Evolutionary conservation across 2,888 invertebrate genomes (phyloP), one percentile per base, ranked within the genome.

Genomic region (Tubulanus polymorphus): DNA sequence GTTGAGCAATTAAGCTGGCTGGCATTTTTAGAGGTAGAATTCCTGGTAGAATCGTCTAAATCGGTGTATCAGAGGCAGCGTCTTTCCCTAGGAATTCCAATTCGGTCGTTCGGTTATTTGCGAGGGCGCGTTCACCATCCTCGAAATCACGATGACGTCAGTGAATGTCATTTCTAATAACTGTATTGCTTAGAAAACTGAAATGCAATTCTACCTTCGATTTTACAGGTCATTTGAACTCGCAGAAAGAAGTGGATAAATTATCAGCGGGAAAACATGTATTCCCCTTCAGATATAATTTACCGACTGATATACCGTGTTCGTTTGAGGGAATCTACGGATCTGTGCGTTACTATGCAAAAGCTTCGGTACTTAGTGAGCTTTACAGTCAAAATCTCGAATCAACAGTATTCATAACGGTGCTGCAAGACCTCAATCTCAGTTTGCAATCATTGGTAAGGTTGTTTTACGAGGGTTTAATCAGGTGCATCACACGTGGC

Each of bases 221-320:
- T 41, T 23, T 15, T 41, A 8, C 41, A 41, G 41, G 41, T 18
- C 41, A 23, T 41, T 18, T 15, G 6, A 41, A 41, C 41, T 20
- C 18, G 20, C 41, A 41, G 18, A 23, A 41, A 5, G 41, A 41
- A 41, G 41, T 18, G 6, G 74, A 74, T 51, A 67, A 71, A 2
- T 54, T 74, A 46, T 69, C 71, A 54, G 63, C 68, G 52, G 74
- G 74, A 12, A 65, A 71, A 41, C 74, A 74, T 57, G 63, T 72
- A 50, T 73, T 74, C 61, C 73, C 74, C 18, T 74, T 74, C 57
- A 70, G 71, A 58, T 74, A 73, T 60, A 66, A 68, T 51, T 63
- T 74, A 12, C 74, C 74, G 3, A 68, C 68, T 28, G 70, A 68
- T 28, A 67, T 72, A 45, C 74, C 73, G 1, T 73, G 73, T 56